Evolutionary conservation across 2,113 vertebrate species (phyloP).

Genomic region (Sisor rabdophorus): DNA sequence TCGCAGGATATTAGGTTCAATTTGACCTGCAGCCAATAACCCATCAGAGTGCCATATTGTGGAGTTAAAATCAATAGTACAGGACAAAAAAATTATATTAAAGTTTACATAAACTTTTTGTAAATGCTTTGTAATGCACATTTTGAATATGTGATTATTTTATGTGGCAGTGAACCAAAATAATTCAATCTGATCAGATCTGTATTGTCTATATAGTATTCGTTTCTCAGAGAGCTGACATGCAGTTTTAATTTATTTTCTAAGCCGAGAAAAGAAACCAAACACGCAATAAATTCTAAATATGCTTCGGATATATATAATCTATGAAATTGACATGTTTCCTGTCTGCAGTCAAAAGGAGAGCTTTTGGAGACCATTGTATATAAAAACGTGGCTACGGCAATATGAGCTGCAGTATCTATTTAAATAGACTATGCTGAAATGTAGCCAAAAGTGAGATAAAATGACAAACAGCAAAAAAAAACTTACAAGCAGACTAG

Average conservation of each 20-base stretch:
- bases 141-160: not conserved
- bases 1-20: conserved; percentile 15
- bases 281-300: conserved; percentile 1
- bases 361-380: not conserved
- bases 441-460: conserved; percentile 5
- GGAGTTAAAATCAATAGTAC: not conserved
- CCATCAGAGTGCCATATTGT: conserved; percentile 10
- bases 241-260: not conserved
- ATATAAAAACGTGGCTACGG: not conserved
- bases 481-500: not conserved
- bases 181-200: too few relatives aligned
- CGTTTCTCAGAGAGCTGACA: not conserved
- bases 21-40: not conserved
- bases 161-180: too few relatives aligned
- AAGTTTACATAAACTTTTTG: not conserved
- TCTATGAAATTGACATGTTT: conserved; percentile 1
- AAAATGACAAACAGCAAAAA: not conserved
- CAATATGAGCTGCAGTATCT: conserved; percentile 4
- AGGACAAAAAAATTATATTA: not conserved
- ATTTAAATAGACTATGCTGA: conserved; percentile 10
- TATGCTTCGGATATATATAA: conserved; percentile 6
- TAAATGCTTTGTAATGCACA: not conserved
- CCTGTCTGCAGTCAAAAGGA: not conserved
- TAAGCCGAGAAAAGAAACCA: not conserved
- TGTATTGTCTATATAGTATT: not conserved